Base-by-base conservation (phyloP, 2,888 invertebrate species). In the Anthoptus insignis region DNA sequence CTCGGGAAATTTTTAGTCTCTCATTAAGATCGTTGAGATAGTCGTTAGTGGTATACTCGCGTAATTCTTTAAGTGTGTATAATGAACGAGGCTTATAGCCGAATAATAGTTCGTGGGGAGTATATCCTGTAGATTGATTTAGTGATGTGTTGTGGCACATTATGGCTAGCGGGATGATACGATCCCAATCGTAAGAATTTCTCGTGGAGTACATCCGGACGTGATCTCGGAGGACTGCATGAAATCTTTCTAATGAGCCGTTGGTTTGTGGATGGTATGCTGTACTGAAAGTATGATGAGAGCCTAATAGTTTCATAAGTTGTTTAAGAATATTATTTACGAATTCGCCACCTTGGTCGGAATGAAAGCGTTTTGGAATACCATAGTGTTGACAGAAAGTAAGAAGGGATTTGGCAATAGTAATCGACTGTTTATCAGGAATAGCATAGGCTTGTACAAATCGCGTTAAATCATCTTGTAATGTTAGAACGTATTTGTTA, bases 301-400 rank as follows among this genome's bases (percentile, higher is more conserved):
- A 65, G 16, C 79, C 77, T 21, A 81, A 56, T 8, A 77, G 73
- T 71, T 78, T 80, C 21, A 71, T 74, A 1, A 81, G 45, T 67
- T 82, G 77, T 75, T 80, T 81, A 3, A 80, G 57, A 0, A 76
- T 52, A 8, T 59, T 71, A 53, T 80, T 81, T 14, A 74, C 67
- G 42, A 81, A 81, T 71, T 80, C 79, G 1, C 75, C 73, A 8
- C 79, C 81, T 75, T 80, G 79, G 50, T 80, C 79, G 0, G 80
- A 80, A 56, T 79, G 82, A 21, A 81, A 78, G 7, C 80, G 59
- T 65, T 77, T 78, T 1, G 79, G 80, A 3, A 80, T 68, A 9
- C 79, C 79, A 37, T 71, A 81, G 32, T 81, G 78, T 76, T 80
- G 79, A n/a, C n/a, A n/a, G n/a, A n/a, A n/a, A n/a, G n/a, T n/a